Conservation (phyloP, 1,140 invertebrate species). For the Telenomus remus region DNA sequence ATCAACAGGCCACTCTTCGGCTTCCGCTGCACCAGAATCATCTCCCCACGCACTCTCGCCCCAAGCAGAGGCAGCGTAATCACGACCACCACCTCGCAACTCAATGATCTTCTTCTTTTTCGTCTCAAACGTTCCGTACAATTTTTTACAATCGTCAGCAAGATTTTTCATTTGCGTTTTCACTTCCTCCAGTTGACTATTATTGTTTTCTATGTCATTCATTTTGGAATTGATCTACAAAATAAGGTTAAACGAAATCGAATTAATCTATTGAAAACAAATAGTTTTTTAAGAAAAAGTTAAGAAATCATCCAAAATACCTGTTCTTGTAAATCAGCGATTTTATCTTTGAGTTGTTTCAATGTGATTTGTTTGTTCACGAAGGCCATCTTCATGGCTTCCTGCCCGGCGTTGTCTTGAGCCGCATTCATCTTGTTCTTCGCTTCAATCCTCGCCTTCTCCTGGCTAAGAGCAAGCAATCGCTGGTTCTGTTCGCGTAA, state of each 20-base stretch:
- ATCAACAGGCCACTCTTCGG: constrained; percentile 76
- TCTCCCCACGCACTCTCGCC: constrained; percentile 71
- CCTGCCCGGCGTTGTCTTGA: constrained; percentile 75
- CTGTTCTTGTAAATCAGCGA: constrained; percentile 79
- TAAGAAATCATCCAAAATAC: too few relatives aligned
- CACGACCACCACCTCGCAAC: constrained; percentile 51
- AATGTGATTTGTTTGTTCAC: constrained; percentile 89
- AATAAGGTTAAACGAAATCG: too few relatives aligned
- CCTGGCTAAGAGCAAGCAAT: constrained; percentile 86
- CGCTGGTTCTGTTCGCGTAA: constrained; percentile 90
- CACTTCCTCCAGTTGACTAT: constrained; percentile 83
- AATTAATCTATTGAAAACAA: too few relatives aligned
- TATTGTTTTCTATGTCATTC: constrained; percentile 89
- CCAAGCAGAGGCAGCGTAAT: constrained; percentile 61
- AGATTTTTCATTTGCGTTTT: constrained; percentile 79
- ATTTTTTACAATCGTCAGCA: constrained; percentile 77
- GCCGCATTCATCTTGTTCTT: constrained; percentile 80
- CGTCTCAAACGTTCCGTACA: constrained; percentile 78
- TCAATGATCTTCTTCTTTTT: constrained; percentile 75
- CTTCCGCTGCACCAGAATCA: constrained; percentile 64
- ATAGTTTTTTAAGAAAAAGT: too few relatives aligned
- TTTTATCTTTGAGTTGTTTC: constrained; percentile 89
- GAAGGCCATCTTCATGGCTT: constrained; percentile 81
- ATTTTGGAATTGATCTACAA: constrained; percentile 84
- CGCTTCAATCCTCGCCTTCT: constrained; percentile 87